Evolutionary conservation across 2,888 invertebrate genomes (phyloP).

Genomic region (Epinotia bilunana): DNA sequence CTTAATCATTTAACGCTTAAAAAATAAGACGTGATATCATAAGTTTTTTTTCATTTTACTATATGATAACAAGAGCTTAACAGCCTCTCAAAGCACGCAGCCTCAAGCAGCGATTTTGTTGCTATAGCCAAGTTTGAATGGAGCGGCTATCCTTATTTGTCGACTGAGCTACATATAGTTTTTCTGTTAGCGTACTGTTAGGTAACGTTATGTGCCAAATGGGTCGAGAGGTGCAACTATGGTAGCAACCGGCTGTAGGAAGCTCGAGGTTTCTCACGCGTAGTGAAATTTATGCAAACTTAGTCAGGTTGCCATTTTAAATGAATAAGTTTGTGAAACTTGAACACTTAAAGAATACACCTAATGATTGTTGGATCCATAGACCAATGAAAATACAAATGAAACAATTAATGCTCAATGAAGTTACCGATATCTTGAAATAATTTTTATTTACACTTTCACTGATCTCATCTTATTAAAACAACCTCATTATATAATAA

Average conservation of each 20-base stretch:
- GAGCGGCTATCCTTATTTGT: constrained; percentile 31
- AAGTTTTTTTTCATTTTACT: neutral
- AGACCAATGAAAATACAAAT: too few relatives aligned
- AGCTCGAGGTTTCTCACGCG: constrained; percentile 25
- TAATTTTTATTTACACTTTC: too few relatives aligned
- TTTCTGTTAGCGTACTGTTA: constrained; percentile 53
- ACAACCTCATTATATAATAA: too few relatives aligned
- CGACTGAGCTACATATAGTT: constrained; percentile 50
- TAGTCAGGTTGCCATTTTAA: neutral
- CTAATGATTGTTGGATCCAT: neutral
- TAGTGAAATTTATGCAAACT: constrained; percentile 26
- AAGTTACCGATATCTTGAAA: too few relatives aligned
- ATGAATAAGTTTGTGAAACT: neutral
- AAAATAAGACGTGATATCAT: neutral
- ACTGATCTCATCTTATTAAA: too few relatives aligned
- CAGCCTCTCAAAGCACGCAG: neutral
- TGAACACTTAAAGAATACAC: neutral
- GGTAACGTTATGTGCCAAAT: constrained; percentile 63
- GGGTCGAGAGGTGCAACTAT: constrained; percentile 46
- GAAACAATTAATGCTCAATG: too few relatives aligned
- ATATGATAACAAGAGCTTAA: neutral
- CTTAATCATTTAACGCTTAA: neutral
- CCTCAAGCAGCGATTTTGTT: constrained; percentile 12
- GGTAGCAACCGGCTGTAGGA: constrained; percentile 8
- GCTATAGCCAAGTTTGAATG: constrained; percentile 2